Evolutionary conservation across 2,797 vertebrate genomes (phyloP).

Genomic region (Poeciliopsis infans): DNA sequence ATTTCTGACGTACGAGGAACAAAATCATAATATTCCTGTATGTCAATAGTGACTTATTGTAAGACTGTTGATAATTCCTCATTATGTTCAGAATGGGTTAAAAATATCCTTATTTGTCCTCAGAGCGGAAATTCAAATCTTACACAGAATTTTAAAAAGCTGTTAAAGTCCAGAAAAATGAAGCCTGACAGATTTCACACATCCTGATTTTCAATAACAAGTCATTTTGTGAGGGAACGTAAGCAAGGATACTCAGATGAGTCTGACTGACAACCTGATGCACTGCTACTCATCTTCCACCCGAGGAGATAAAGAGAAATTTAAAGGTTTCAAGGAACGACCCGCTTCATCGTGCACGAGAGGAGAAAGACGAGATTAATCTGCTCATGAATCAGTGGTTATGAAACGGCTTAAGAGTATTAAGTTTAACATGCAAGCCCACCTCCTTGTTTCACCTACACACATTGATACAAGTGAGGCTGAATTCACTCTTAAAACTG

Average conservation of each 20-base stretch:
- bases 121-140: too few relatives aligned
- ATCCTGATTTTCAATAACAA: neutral
- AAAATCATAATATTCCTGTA: neutral
- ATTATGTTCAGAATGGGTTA: neutral
- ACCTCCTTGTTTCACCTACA: conserved; percentile 5
- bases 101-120: neutral
- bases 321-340: conserved; percentile 49
- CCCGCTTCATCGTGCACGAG: conserved; percentile 35
- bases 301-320: conserved; percentile 11
- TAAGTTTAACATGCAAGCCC: conserved; percentile 33
- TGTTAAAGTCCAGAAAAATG: neutral
- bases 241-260: neutral
- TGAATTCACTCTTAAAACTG: neutral
- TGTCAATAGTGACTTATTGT: neutral
- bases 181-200: neutral
- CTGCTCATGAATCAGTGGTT: conserved; percentile 54
- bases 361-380: conserved; percentile 60
- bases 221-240: conserved; percentile 6
- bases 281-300: neutral
- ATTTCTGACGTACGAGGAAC: neutral
- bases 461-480: conserved; percentile 14
- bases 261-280: neutral
- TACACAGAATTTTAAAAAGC: neutral
- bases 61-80: neutral
- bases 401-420: conserved; percentile 69